Percentiles rank a stretch among this genome's conserved stretches.
These are phyloP conservation scores for Tinea semifulvella DNA, from an alignment of 2,888 invertebrate genomes.

Conservation along the genomic window DNA sequence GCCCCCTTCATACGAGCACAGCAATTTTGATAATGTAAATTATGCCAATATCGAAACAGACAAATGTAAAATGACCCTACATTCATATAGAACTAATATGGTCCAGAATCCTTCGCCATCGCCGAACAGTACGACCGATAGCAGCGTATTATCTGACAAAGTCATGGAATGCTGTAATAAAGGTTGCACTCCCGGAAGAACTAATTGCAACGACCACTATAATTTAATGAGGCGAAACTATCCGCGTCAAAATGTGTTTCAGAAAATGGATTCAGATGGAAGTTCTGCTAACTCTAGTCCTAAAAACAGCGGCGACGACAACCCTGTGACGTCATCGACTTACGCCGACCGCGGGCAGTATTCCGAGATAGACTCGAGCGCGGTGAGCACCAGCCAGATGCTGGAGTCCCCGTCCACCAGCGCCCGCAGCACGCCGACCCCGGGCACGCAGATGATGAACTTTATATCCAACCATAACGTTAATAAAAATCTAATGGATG, in stretches of 20 bases:
- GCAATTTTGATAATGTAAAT: conserved; percentile 35
- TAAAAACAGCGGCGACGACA: conserved; percentile 60
- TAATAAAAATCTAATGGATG: conserved; percentile 60
- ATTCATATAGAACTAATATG: conserved; percentile 37
- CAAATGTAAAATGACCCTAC: conserved; percentile 33
- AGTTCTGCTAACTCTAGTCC: conserved; percentile 65
- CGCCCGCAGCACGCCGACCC: conserved; percentile 46
- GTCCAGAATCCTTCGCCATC: conserved; percentile 48
- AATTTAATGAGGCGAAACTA: conserved; percentile 39
- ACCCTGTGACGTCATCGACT: conserved; percentile 76
- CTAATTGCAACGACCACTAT: conserved; percentile 41
- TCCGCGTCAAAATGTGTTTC: conserved; percentile 45
- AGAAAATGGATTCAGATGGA: conserved; percentile 55
- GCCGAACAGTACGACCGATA: conserved; percentile 55
- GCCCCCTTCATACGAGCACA: conserved; percentile 38
- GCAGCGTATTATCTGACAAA: conserved; percentile 52
- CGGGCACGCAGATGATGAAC: conserved; percentile 58
- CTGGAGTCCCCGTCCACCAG: conserved; percentile 66
- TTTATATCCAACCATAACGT: conserved; percentile 61
- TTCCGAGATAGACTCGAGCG: conserved; percentile 83
- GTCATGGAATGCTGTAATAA: conserved; percentile 60
- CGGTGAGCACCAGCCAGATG: conserved; percentile 84
- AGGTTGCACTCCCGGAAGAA: conserved; percentile 58
- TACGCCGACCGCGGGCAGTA: conserved; percentile 71
- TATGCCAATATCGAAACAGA: conserved; percentile 34